Evolutionary conservation across 2,797 vertebrate genomes (phyloP), one percentile per base, ranked within the genome.

Genomic region (Lepus townsendii): DNA sequence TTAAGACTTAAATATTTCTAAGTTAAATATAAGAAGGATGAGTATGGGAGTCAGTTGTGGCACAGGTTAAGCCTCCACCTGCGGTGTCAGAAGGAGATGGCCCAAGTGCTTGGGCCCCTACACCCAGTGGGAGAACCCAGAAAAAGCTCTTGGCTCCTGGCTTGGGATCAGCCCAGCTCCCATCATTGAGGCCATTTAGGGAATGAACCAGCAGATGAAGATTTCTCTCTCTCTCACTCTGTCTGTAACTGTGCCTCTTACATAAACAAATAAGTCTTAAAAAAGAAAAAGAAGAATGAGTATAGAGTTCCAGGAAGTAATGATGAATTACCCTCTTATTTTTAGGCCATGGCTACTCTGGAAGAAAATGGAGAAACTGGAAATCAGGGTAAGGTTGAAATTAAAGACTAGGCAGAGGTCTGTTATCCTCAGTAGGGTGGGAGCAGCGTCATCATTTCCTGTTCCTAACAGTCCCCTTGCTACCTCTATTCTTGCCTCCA

Each of bases 331-430:
- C 0, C 47, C 35, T 38, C 66, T 69, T 27, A n/a, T 35, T 90
- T 79, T 88, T 63, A 65, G 17, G 57, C 5, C 26, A 83, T 7
- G 10, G 42, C 4, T 6, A 26, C 24, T 47, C 11, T 20, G 13
- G 1, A 22, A 30, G 38, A 92, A 32, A 68, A 79, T 26, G 38
- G 9, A 92, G 27, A 76, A 84, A 89, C 1, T 47, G 10, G 78
- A 83, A 93, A 4, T 12, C 0, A 8, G 0, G 24, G 2, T n/a
- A 32, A 62, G 8, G 4, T 0, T 42, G 14, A 73, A n/a, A 47
- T 32, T 16, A 20, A 11, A 30, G 13, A 65, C 7, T 0, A 32
- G n/a, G 16, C 32, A 60, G 47, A 90, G 20, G 66, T 73, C 4
- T 54, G 20, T 57, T 3, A 30, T 50, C 11, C 32, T 65, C 20